Evolutionary conservation across 2,888 invertebrate species (phyloP).

Genomic region (Mystacides longicornis): DNA sequence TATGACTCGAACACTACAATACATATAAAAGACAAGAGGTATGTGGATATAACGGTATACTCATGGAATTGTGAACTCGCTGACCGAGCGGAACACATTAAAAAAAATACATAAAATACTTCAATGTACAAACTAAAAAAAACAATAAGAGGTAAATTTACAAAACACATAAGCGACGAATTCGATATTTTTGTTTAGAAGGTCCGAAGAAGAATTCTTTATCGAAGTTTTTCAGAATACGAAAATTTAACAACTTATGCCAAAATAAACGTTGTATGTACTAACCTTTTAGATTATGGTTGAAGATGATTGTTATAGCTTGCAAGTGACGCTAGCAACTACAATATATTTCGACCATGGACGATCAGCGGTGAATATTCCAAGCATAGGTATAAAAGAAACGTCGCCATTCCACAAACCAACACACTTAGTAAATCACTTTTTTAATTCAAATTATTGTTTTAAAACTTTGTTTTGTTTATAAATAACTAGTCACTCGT

Average conservation of each 20-base stretch:
- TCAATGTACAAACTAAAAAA: neutral
- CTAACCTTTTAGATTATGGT: too few species aligned
- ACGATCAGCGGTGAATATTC: conserved; percentile 22
- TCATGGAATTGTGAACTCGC: conserved; percentile 3
- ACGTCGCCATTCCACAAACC: conserved; percentile 19
- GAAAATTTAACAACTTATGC: too few species aligned
- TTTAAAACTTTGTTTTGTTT: neutral
- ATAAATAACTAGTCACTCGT: conserved; percentile 10
- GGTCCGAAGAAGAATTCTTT: too few species aligned
- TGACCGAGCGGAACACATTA: conserved; percentile 13
- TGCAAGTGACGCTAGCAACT: conserved; percentile 15
- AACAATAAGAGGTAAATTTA: neutral
- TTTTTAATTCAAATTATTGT: neutral
- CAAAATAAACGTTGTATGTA: neutral
- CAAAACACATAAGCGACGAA: too few species aligned
- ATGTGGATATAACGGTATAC: conserved; percentile 17
- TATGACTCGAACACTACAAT: too few species aligned
- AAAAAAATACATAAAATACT: neutral
- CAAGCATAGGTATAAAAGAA: conserved; percentile 18
- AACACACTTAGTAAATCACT: conserved; percentile 13
- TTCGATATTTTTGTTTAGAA: too few species aligned
- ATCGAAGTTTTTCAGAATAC: too few species aligned
- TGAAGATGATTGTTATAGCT: neutral
- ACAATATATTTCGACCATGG: conserved; percentile 16
- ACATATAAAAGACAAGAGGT: conserved; percentile 6